phyloP scores from a whole-genome alignment of 2,888 invertebrate genomes.

The Phytoseiulus persimilis region DNA sequence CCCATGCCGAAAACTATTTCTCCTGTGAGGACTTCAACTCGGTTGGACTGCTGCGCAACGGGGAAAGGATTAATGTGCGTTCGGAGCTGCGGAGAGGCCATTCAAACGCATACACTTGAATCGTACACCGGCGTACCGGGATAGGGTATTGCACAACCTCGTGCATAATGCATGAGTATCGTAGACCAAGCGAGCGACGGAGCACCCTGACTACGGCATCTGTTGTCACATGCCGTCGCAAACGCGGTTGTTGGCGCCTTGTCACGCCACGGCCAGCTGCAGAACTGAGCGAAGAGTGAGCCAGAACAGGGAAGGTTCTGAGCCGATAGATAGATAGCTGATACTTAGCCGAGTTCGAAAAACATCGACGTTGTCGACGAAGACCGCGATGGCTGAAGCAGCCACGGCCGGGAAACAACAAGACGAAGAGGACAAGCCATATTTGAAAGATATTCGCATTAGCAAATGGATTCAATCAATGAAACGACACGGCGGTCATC shows the following conservation, averaged over 20 bases:
- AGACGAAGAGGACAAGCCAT: neutral
- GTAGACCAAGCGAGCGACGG: neutral
- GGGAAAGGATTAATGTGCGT: no score
- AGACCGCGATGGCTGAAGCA: neutral
- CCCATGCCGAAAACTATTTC: no score
- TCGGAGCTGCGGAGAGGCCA: neutral
- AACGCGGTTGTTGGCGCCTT: neutral
- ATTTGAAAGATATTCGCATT: conserved; percentile 5
- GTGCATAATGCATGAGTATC: conserved; percentile 5
- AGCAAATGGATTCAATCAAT: neutral
- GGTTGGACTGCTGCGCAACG: no score
- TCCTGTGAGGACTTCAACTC: no score
- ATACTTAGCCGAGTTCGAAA: neutral
- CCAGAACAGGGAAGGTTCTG: neutral
- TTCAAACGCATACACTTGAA: neutral
- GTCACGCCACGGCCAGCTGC: neutral
- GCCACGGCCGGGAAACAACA: neutral
- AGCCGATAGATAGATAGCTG: neutral
- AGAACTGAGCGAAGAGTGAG: neutral
- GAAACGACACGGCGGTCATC: conserved; percentile 5
- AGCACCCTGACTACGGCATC: neutral
- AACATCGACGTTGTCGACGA: neutral
- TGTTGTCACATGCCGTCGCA: conserved; percentile 1
- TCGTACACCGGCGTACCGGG: neutral
- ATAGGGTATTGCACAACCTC: neutral